These are phyloP conservation scores for Lutjanus campechanus DNA, from an alignment of 2,797 vertebrate species.

Conservation along the genomic window DNA sequence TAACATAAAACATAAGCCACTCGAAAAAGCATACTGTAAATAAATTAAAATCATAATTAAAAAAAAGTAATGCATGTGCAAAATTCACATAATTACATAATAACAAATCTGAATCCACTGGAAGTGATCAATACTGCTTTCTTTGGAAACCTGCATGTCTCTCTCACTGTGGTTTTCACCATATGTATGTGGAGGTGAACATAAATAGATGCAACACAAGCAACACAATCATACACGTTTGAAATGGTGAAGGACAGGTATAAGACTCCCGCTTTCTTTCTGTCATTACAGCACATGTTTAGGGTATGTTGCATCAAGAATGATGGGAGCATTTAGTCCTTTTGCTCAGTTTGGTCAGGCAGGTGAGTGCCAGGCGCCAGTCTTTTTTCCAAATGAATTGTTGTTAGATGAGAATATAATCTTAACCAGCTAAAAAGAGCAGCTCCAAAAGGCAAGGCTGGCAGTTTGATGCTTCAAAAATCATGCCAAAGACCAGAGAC, in stretches of 20 bases:
- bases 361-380: neutral
- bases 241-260: neutral
- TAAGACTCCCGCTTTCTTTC: neutral
- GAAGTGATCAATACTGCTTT: conserved; percentile 27
- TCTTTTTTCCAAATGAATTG: conserved; percentile 1
- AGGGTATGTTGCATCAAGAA: neutral
- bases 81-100: conserved; percentile 53
- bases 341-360: conserved; percentile 5
- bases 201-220: neutral
- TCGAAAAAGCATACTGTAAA: conserved; percentile 49
- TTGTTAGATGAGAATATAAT: conserved; percentile 2
- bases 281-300: neutral
- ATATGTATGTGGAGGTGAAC: neutral
- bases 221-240: neutral
- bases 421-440: neutral
- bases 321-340: neutral
- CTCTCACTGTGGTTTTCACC: neutral
- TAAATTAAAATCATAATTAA: conserved; percentile 56
- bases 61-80: conserved; percentile 57
- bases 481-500: neutral
- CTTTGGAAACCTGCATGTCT: conserved; percentile 20
- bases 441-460: neutral
- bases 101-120: conserved; percentile 21
- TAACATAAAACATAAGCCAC: conserved; percentile 28
- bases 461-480: neutral